Evolutionary conservation across 2,797 vertebrate genomes (phyloP).

Genomic region (Thunnus albacares): DNA sequence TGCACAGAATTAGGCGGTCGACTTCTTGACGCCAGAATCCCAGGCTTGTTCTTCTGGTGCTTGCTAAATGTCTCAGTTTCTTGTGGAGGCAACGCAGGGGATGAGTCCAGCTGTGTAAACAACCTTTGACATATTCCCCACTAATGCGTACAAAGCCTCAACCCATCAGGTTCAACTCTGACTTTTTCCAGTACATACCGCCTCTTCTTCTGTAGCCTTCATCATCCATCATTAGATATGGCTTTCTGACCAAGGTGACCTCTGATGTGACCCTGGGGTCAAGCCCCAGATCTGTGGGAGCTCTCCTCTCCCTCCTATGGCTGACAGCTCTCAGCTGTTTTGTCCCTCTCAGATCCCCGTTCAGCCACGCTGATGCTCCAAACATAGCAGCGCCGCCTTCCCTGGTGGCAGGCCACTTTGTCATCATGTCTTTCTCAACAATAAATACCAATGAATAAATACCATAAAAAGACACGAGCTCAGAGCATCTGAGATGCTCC

Average conservation of each 20-base stretch:
- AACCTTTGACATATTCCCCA: conserved; percentile 61
- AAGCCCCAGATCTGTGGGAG: conserved; percentile 43
- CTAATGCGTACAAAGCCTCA: conserved; percentile 40
- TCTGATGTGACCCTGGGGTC: conserved; percentile 31
- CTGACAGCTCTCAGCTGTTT: conserved; percentile 69
- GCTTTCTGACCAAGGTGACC: conserved; percentile 48
- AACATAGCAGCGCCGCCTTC: conserved; percentile 54
- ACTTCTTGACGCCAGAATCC: conserved; percentile 72
- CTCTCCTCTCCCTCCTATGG: conserved; percentile 26
- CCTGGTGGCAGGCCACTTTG: conserved; percentile 49
- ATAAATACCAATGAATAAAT: conserved; percentile 85
- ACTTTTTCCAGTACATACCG: conserved; percentile 37
- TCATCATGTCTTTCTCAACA: conserved; percentile 66
- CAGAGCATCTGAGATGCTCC: conserved; percentile 32
- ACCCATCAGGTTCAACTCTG: conserved; percentile 50
- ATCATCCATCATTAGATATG: conserved; percentile 52
- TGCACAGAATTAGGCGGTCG: conserved; percentile 66
- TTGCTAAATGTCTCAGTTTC: conserved; percentile 76
- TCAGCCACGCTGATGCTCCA: conserved; percentile 44
- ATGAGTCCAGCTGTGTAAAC: conserved; percentile 77
- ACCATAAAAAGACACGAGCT: conserved; percentile 66
- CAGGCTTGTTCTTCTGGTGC: conserved; percentile 68
- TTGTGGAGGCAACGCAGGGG: conserved; percentile 59
- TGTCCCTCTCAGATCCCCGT: conserved; percentile 43
- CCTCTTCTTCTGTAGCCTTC: conserved; percentile 40